Percentiles rank a stretch among this genome's conserved stretches.
Evolutionary conservation across 2,113 vertebrate species (phyloP).

Genomic region (Eptesicus fuscus): DNA sequence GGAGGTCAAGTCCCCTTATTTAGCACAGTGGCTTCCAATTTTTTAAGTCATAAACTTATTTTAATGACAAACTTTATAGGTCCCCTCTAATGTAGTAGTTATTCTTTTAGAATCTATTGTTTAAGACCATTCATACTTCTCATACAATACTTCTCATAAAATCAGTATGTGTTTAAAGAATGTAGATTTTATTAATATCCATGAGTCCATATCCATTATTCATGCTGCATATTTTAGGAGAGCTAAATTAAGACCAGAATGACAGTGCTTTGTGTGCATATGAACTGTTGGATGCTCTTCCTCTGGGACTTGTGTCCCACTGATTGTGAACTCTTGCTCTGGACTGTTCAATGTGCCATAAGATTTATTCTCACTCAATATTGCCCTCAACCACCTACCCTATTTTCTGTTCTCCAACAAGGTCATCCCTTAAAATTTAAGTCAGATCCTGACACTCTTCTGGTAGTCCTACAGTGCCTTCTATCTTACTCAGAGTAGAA

Average conservation of each 20-base stretch:
- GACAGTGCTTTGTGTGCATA: not conserved
- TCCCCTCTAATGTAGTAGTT: not conserved
- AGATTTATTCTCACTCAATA: not conserved
- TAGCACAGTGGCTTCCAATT: not conserved
- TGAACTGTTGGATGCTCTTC: not conserved
- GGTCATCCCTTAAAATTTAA: not conserved
- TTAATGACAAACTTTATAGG: not conserved
- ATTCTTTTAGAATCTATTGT: not conserved
- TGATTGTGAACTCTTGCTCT: not conserved
- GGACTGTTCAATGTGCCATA: not conserved
- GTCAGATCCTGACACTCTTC: not conserved
- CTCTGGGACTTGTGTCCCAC: not conserved
- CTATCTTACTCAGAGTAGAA: not conserved
- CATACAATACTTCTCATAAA: not conserved
- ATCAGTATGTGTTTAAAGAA: slow-evolving; percentile 15
- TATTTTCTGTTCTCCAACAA: not conserved
- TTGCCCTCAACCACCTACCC: not conserved
- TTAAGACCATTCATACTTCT: slow-evolving; percentile 20
- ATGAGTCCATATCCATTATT: slow-evolving; percentile 50
- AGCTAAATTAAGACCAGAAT: slow-evolving; percentile 43
- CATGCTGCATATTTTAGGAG: slow-evolving; percentile 16
- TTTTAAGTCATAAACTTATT: not conserved
- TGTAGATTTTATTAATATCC: slow-evolving; percentile 40
- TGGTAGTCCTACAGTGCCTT: not conserved
- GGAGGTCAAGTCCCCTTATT: not conserved